Evolutionary conservation across 1,140 invertebrate genomes (phyloP), one percentile per base, ranked within the genome.

Genomic region (Drosophila tani): DNA sequence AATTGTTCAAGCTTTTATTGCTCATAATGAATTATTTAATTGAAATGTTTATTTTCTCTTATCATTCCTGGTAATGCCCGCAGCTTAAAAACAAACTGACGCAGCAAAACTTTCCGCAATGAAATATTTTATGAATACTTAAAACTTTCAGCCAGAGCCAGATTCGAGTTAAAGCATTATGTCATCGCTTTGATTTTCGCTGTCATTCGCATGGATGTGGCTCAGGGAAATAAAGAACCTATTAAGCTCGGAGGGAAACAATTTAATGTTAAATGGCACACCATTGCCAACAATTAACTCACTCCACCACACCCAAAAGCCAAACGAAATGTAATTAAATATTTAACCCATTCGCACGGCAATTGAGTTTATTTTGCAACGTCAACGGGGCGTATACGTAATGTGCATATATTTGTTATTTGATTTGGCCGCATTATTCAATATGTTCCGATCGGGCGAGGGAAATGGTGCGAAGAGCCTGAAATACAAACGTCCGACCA

Each of bases 401-500:
- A 32, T 19, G 38, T 24, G 47, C 17, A 29, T 69, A 65, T 32
- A 55, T 67, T 57, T 74, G 43, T 66, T 83, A 67, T 78, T 70
- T 56, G 64, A 56, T 71, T 51, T 74, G 45, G 38, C 46, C 81
- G 74, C 74, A 86, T 86, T 69, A 84, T 85, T 82, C 60, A 86
- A 38, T 86, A 71, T 55, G 77, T 57, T 73, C 49, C 38, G 27
- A 40, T 67, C 27, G 15, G 19, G 21, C n/a, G 15, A 59, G 38
- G 62, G 47, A 67, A 73, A 69, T 69, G 59, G 64, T 49, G 59
- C 60, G 56, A 58, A 62, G 46, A 53, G 47, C 38, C 21, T 53
- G 49, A 69, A 75, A 50, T 55, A 66, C 58, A 62, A 55, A 56
- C 17, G 58, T 53, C 43, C 73, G 62, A 57, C 74, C 77, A 76